A percentile compares a stretch with the other conserved stretches of the same genome.
These are phyloP conservation scores for Drosophila prolongata DNA, from an alignment of 2,888 invertebrate species.

Conservation along the genomic window DNA sequence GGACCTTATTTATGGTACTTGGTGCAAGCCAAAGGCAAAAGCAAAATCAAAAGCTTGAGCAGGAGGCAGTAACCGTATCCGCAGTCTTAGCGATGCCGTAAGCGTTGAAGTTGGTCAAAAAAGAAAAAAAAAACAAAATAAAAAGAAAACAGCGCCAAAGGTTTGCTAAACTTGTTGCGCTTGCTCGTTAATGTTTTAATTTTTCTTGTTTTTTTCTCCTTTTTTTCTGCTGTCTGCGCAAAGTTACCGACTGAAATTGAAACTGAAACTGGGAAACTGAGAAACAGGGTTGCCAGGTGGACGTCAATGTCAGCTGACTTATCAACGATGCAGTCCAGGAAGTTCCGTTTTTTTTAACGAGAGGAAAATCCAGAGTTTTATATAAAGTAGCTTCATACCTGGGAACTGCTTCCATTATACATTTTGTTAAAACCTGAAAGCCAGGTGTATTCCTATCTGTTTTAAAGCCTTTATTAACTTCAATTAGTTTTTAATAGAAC, in stretches of 20 bases:
- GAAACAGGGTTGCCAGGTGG: slow-evolving; percentile 65
- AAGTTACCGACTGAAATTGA: slow-evolving; percentile 39
- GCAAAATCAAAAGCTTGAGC: slow-evolving; percentile 35
- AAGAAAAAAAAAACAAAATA: neutral
- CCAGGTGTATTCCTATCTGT: no score
- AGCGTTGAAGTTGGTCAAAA: slow-evolving; percentile 76
- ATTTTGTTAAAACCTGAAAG: no score
- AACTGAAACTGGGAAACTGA: slow-evolving; percentile 30
- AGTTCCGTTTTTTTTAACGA: slow-evolving; percentile 2
- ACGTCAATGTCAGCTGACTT: slow-evolving; percentile 31
- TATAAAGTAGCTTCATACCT: no score
- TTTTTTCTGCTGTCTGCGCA: slow-evolving; percentile 32
- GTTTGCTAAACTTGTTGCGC: slow-evolving; percentile 72
- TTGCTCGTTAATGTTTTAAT: slow-evolving; percentile 38
- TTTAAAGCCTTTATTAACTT: no score
- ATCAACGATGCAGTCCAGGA: slow-evolving; percentile 37
- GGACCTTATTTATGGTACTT: slow-evolving; percentile 46
- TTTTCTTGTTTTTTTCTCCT: slow-evolving; percentile 8
- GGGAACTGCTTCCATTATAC: no score
- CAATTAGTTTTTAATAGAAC: no score
- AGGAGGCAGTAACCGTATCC: slow-evolving; percentile 40
- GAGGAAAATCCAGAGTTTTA: neutral
- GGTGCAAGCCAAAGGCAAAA: slow-evolving; percentile 71
- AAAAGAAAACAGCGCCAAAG: slow-evolving; percentile 36
- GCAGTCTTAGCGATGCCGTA: slow-evolving; percentile 62